A percentile compares a stretch with the other conserved stretches of the same genome.
Evolutionary conservation across 2,113 vertebrate genomes (phyloP).

Genomic region (Chrysochloris asiatica): DNA sequence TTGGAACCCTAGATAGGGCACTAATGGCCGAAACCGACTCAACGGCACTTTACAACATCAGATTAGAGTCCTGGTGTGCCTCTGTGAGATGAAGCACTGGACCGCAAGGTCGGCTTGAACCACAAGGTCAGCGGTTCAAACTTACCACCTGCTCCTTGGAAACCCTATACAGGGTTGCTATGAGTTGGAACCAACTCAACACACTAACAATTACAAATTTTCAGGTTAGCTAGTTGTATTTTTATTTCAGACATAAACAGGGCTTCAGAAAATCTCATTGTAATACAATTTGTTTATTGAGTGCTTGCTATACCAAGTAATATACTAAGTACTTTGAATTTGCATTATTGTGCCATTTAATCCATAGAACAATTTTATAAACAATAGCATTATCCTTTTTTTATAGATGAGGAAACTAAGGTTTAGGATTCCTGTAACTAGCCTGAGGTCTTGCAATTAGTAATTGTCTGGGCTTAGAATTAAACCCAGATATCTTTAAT

Average conservation of each 20-base stretch:
- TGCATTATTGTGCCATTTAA: constrained; percentile 11
- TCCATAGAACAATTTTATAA: not conserved
- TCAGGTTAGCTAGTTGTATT: constrained; percentile 9
- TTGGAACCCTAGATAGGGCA: no score
- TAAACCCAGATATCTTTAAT: not conserved
- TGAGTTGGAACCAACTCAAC: no score
- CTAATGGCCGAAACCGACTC: no score
- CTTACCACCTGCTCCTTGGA: no score
- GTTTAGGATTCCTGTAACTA: constrained; percentile 2
- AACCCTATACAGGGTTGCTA: no score
- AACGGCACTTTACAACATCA: no score
- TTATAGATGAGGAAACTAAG: constrained; percentile 8
- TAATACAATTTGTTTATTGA: constrained; percentile 30
- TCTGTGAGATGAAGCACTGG: no score
- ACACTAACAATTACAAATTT: not conserved
- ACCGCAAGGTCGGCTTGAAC: no score
- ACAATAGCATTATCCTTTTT: not conserved
- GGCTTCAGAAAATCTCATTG: constrained; percentile 21
- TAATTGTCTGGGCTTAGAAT: constrained; percentile 11
- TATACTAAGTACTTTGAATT: constrained; percentile 38
- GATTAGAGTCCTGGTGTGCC: no score
- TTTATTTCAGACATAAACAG: constrained; percentile 30
- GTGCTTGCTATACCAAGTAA: not conserved
- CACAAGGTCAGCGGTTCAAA: no score
- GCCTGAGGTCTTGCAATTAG: not conserved